Percentiles rank a stretch among this genome's conserved stretches.
phyloP scores from a whole-genome alignment of 2,888 invertebrate genomes.

The Margaritifera margaritifera region DNA sequence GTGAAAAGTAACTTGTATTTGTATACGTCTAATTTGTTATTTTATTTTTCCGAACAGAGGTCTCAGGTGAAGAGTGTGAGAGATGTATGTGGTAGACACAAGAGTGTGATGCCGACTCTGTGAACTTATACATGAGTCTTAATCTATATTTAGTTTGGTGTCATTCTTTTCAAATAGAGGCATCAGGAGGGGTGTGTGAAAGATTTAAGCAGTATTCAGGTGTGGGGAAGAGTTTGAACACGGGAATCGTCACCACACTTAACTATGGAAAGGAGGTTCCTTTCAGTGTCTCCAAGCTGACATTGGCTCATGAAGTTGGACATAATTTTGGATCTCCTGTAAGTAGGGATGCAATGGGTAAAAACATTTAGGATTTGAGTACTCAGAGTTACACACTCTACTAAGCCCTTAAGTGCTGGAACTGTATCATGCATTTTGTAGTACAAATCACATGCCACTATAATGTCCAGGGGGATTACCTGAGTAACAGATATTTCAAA shows the following conservation, averaged over 20 bases:
- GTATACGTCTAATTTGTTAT: too few species aligned
- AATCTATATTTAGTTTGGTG: not conserved
- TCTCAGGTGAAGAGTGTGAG: too few species aligned
- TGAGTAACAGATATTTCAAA: too few species aligned
- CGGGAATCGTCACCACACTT: slow-evolving; percentile 98
- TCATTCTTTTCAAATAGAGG: slow-evolving; percentile 78
- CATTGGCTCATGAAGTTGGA: slow-evolving; percentile 98
- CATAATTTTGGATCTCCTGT: slow-evolving; percentile 89
- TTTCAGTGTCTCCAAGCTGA: slow-evolving; percentile 96
- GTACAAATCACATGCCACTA: too few species aligned
- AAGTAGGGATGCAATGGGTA: slow-evolving; percentile 1
- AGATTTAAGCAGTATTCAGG: slow-evolving; percentile 83
- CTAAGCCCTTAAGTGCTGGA: too few species aligned
- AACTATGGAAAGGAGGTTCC: slow-evolving; percentile 85
- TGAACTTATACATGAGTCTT: not conserved
- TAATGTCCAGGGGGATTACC: too few species aligned
- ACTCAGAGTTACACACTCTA: too few species aligned
- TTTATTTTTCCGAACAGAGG: too few species aligned
- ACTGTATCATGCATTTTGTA: too few species aligned
- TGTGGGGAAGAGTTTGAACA: slow-evolving; percentile 87
- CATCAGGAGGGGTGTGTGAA: slow-evolving; percentile 98
- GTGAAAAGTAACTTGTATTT: too few species aligned
- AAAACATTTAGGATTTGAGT: too few species aligned
- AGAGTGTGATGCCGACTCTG: not conserved
- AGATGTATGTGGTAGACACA: too few species aligned